phyloP scores from a whole-genome alignment of 2,113 vertebrate species.

The Synchiropus splendidus region DNA sequence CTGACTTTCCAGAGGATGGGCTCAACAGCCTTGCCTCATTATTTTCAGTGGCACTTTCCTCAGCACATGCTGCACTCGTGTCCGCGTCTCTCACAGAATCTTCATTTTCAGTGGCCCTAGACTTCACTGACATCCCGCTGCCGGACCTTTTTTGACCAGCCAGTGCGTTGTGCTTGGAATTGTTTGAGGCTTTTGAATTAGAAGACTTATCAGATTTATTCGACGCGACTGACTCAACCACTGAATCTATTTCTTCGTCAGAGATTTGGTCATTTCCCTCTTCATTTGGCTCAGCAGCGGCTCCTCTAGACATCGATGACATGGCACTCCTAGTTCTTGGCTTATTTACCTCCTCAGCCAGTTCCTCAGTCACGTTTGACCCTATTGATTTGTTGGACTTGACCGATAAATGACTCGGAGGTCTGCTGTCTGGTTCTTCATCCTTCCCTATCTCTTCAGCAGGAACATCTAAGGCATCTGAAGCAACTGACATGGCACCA shows the following conservation, averaged over 20 bases:
- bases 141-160: background rate
- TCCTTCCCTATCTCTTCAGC: constrained; percentile 5
- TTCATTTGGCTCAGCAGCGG: constrained; percentile 8
- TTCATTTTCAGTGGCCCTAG: background rate
- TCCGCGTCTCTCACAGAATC: too few relatives aligned
- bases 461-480: constrained; percentile 33
- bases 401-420: constrained; percentile 20
- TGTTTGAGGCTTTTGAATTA: constrained; percentile 12
- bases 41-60: constrained; percentile 1
- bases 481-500: constrained; percentile 51
- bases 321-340: constrained; percentile 20
- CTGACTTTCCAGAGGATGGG: constrained; percentile 25
- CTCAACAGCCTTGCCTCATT: constrained; percentile 14
- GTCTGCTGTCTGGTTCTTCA: constrained; percentile 20
- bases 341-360: constrained; percentile 7
- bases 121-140: constrained; percentile 21
- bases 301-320: constrained; percentile 33
- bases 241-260: constrained; percentile 5
- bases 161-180: too few relatives aligned
- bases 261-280: constrained; percentile 6
- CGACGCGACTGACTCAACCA: constrained; percentile 23
- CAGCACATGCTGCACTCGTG: background rate
- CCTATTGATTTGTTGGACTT: constrained; percentile 16
- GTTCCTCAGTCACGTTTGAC: constrained; percentile 17
- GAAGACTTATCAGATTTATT: constrained; percentile 30